Percentiles rank a stretch among this genome's conserved stretches.
Conservation (phyloP, 2,113 vertebrate genomes). For the Maccullochella peelii region DNA sequence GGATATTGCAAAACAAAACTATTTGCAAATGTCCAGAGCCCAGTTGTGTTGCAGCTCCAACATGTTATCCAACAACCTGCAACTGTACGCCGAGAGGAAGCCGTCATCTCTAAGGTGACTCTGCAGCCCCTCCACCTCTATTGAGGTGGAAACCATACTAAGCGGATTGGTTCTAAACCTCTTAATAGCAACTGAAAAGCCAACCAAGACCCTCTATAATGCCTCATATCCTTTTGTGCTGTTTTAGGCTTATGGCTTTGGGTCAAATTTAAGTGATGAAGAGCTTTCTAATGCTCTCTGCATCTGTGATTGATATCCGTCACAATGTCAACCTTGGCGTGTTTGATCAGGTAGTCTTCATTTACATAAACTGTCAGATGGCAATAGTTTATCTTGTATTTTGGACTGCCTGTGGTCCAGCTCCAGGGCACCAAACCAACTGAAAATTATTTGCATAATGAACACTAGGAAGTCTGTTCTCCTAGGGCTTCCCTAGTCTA, state of each 20-base stretch:
- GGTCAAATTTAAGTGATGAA: slow-evolving; percentile 10
- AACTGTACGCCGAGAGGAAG: background rate
- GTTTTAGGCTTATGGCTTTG: slow-evolving; percentile 19
- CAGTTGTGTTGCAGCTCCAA: background rate
- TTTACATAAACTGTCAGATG: slow-evolving; percentile 58
- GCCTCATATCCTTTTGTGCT: slow-evolving; percentile 58
- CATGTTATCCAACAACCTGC: background rate
- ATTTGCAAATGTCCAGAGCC: background rate
- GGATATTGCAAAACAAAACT: background rate
- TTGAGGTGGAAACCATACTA: slow-evolving; percentile 26
- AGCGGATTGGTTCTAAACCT: slow-evolving; percentile 71
- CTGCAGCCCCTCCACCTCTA: background rate
- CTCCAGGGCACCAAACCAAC: slow-evolving; percentile 43
- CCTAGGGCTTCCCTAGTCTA: slow-evolving; percentile 41
- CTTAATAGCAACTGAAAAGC: slow-evolving; percentile 54
- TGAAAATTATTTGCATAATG: slow-evolving; percentile 55
- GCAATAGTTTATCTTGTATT: slow-evolving; percentile 53
- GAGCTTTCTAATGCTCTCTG: slow-evolving; percentile 17
- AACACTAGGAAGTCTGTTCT: slow-evolving; percentile 57
- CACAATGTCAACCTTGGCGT: background rate
- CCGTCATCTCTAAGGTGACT: slow-evolving; percentile 1
- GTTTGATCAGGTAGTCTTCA: slow-evolving; percentile 49
- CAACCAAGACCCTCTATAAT: slow-evolving; percentile 31
- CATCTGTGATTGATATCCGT: background rate
- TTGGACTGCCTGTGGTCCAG: slow-evolving; percentile 30